Percentiles rank a stretch among this genome's conserved stretches.
phyloP scores from a whole-genome alignment of 2,797 vertebrate species.

The Erpetoichthys calabaricus region DNA sequence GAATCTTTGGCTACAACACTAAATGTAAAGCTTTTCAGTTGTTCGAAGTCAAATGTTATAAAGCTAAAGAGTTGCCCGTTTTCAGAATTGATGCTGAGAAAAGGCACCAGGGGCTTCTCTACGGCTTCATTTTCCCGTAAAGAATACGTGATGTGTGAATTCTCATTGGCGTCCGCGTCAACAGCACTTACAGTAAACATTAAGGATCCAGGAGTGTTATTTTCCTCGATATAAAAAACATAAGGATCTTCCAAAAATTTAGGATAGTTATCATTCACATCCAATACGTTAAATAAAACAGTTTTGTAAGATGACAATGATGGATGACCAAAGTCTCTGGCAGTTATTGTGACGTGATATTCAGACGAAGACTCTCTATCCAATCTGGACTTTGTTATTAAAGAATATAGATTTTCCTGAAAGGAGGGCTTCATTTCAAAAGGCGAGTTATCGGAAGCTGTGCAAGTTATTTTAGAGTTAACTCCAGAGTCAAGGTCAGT shows the following conservation, averaged over 20 bases:
- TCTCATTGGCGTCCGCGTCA: constrained; percentile 31
- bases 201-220: constrained; percentile 20
- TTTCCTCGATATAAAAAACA: constrained; percentile 20
- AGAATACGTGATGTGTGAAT: constrained; percentile 30
- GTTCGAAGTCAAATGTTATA: constrained; percentile 34
- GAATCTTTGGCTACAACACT: constrained; percentile 11
- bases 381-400: constrained; percentile 7
- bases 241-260: constrained; percentile 28
- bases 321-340: constrained; percentile 39
- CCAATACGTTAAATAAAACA: constrained; percentile 31
- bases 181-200: constrained; percentile 30
- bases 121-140: constrained; percentile 13
- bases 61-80: constrained; percentile 21
- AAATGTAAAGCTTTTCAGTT: constrained; percentile 24
- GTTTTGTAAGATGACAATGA: constrained; percentile 31
- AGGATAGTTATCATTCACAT: constrained; percentile 43
- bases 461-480: no score
- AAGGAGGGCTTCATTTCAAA: constrained; percentile 1
- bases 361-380: constrained; percentile 38
- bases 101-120: constrained; percentile 18
- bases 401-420: constrained; percentile 2
- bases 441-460: no score
- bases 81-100: constrained; percentile 24
- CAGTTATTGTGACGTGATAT: constrained; percentile 38
- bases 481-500: no score